phyloP scores from a whole-genome alignment of 2,113 vertebrate species.

The Aepyceros melampus region DNA sequence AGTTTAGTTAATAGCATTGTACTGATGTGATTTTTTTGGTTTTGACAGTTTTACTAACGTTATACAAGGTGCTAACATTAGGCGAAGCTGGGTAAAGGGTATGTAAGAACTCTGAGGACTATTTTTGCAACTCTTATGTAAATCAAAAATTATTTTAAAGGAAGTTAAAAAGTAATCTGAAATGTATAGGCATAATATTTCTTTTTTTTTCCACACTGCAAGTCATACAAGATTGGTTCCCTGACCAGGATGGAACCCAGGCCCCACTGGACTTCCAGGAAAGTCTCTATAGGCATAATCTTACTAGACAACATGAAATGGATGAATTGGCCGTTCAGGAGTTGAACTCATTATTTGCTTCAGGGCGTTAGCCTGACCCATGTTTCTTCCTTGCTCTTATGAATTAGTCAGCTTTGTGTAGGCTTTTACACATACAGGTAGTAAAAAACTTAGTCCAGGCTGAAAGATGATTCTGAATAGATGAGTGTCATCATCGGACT shows the following conservation, averaged over 20 bases:
- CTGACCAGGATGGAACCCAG: neutral
- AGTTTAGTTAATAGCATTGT: neutral
- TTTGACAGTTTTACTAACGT: neutral
- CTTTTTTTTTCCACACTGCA: neutral
- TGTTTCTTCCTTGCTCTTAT: neutral
- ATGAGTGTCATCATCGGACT: neutral
- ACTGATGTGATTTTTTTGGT: neutral
- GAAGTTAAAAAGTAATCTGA: neutral
- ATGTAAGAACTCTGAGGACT: neutral
- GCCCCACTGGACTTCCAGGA: neutral
- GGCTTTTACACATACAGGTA: neutral
- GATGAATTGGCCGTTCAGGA: neutral
- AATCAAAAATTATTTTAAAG: constrained; percentile 21
- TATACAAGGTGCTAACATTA: neutral
- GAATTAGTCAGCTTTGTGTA: neutral
- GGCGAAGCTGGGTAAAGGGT: neutral
- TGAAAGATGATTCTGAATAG: neutral
- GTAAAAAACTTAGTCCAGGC: neutral
- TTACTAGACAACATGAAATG: neutral
- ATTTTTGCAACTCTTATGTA: neutral
- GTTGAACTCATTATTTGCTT: constrained; percentile 3
- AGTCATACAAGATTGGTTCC: neutral
- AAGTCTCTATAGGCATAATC: neutral
- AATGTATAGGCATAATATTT: neutral
- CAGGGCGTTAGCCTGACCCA: neutral